Evolutionary conservation across 2,797 vertebrate species (phyloP).

Genomic region (Adrianichthys oophorus): DNA sequence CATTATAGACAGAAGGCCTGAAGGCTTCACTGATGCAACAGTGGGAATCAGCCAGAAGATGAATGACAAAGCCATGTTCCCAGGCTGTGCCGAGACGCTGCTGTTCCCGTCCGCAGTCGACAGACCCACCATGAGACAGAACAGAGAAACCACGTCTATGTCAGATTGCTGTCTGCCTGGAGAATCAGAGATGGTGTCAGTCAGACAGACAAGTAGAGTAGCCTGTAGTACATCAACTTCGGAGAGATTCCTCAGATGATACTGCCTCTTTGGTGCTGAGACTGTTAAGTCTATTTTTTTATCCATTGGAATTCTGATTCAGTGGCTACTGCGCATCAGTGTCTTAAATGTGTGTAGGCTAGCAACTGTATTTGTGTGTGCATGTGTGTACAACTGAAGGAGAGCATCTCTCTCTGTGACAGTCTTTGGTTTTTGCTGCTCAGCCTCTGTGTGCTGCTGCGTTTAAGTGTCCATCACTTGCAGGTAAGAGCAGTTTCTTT

Average conservation of each 20-base stretch:
- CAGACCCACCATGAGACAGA: slow-evolving; percentile 64
- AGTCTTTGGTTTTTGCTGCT: slow-evolving; percentile 60
- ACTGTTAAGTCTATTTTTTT: slow-evolving; percentile 48
- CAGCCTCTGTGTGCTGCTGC: slow-evolving; percentile 57
- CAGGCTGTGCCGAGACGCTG: slow-evolving; percentile 43
- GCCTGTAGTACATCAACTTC: slow-evolving; percentile 66
- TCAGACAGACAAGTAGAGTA: slow-evolving; percentile 69
- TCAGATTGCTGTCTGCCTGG: slow-evolving; percentile 69
- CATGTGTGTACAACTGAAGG: slow-evolving; percentile 51
- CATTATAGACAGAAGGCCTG: slow-evolving; percentile 28
- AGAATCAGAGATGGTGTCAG: slow-evolving; percentile 74
- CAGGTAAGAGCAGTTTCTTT: slow-evolving; percentile 36
- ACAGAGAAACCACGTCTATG: slow-evolving; percentile 60
- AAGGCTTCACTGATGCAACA: slow-evolving; percentile 36
- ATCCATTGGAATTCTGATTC: slow-evolving; percentile 72
- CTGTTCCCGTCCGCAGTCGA: slow-evolving; percentile 64
- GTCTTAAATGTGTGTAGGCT: slow-evolving; percentile 62
- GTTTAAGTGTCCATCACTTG: slow-evolving; percentile 59
- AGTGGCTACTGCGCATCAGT: slow-evolving; percentile 71
- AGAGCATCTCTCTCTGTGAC: slow-evolving; percentile 59
- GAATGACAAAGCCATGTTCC: slow-evolving; percentile 54
- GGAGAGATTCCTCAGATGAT: slow-evolving; percentile 58
- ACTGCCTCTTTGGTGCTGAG: slow-evolving; percentile 63
- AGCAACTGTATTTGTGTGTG: slow-evolving; percentile 46
- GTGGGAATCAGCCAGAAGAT: slow-evolving; percentile 49